Conservation (phyloP, 1,140 invertebrate species). For the Drosophila lini region DNA sequence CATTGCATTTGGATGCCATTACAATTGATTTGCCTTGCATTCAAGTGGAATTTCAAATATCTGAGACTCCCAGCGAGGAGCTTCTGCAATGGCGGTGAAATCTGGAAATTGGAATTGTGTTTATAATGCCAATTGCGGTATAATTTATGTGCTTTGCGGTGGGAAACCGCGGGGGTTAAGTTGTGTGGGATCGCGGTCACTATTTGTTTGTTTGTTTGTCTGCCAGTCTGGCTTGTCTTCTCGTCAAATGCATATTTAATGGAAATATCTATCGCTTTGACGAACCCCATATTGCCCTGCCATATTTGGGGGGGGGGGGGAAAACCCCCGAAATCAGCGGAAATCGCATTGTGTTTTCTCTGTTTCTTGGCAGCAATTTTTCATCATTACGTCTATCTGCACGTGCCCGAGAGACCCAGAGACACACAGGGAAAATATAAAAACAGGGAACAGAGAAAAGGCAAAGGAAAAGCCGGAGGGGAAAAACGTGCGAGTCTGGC, state of each 20-base stretch:
- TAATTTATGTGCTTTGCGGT: constrained; percentile 62
- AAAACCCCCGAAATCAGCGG: constrained; percentile 8
- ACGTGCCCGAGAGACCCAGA: constrained; percentile 53
- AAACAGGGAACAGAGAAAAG: neutral
- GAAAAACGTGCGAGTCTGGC: constrained; percentile 40
- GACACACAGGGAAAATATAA: constrained; percentile 6
- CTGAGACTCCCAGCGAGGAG: constrained; percentile 32
- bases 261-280: constrained; percentile 23
- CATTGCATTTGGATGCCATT: constrained; percentile 51
- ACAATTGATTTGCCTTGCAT: constrained; percentile 36
- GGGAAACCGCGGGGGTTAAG: constrained; percentile 55
- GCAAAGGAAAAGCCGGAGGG: constrained; percentile 5
- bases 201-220: constrained; percentile 11
- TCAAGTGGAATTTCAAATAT: constrained; percentile 67
- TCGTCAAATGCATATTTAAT: constrained; percentile 43
- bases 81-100: constrained; percentile 61
- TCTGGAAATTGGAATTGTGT: constrained; percentile 59
- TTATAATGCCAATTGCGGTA: constrained; percentile 50
- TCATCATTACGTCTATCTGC: constrained; percentile 59
- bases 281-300: neutral
- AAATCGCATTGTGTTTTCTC: constrained; percentile 36
- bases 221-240: neutral
- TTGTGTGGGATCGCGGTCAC: constrained; percentile 66
- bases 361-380: constrained; percentile 58
- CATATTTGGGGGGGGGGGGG: constrained; percentile 19